These are phyloP conservation scores for Nibea coibor DNA, from an alignment of 2,113 vertebrate species.

Conservation along the genomic window DNA sequence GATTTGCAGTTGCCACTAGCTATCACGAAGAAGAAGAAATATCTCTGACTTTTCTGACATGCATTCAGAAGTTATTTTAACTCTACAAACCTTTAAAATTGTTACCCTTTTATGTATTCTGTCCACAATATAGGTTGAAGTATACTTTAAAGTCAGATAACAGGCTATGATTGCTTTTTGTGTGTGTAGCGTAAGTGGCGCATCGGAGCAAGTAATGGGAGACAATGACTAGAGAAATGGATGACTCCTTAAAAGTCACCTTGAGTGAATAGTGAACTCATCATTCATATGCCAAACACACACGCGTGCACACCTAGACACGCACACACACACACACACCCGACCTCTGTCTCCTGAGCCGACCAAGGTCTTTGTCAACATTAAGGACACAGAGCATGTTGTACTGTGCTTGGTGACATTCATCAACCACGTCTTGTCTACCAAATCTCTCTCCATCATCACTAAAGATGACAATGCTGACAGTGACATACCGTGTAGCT, in stretches of 20 bases:
- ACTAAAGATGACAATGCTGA: constrained; percentile 14
- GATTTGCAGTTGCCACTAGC: constrained; percentile 1
- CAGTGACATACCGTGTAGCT: not conserved
- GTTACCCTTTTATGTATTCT: constrained; percentile 39
- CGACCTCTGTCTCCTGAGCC: constrained; percentile 2
- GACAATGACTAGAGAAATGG: constrained; percentile 73
- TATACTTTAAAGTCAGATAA: constrained; percentile 52
- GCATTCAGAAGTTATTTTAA: not conserved
- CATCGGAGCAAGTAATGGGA: constrained; percentile 72
- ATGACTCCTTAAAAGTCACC: constrained; percentile 74
- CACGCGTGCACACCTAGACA: constrained; percentile 9
- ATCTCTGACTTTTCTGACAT: not conserved
- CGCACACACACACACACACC: constrained; percentile 9
- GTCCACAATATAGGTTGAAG: constrained; percentile 29
- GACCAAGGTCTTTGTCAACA: constrained; percentile 65
- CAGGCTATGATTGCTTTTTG: constrained; percentile 55
- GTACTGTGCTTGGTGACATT: constrained; percentile 39
- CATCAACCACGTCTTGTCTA: constrained; percentile 33
- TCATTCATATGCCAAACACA: constrained; percentile 62
- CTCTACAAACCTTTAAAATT: not conserved
- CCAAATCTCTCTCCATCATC: constrained; percentile 28
- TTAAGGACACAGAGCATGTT: constrained; percentile 51
- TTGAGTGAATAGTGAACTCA: constrained; percentile 68
- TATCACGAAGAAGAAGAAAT: not conserved
- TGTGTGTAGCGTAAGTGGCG: constrained; percentile 69